Conservation (phyloP, 2,797 vertebrate species). For the Pantherophis alleghaniensis region DNA sequence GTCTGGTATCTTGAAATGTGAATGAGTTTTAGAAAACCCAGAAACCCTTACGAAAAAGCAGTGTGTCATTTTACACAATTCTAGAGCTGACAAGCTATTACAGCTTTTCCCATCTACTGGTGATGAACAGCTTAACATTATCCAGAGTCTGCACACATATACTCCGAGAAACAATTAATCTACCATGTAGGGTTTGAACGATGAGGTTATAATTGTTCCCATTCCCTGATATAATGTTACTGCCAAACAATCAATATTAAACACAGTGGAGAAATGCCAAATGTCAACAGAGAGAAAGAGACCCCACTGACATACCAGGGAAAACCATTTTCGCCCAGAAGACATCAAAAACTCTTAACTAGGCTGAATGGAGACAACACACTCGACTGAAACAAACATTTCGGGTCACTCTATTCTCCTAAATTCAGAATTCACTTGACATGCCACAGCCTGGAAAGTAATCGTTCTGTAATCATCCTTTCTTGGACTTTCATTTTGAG, state of each 20-base stretch:
- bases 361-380: constrained; percentile 67
- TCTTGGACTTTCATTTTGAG: constrained; percentile 13
- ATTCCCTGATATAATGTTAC: constrained; percentile 80
- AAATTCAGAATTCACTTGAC: constrained; percentile 32
- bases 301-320: constrained; percentile 71
- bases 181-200: constrained; percentile 80
- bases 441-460: not conserved
- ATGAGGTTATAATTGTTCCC: constrained; percentile 71
- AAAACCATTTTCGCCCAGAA: constrained; percentile 64
- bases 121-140: constrained; percentile 88
- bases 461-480: not conserved
- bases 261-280: constrained; percentile 33
- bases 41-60: constrained; percentile 76
- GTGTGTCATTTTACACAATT: constrained; percentile 89
- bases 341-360: constrained; percentile 71
- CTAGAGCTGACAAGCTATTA: constrained; percentile 86
- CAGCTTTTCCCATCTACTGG: constrained; percentile 74
- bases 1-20: constrained; percentile 6
- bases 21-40: constrained; percentile 51
- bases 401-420: not conserved
- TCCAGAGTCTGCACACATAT: constrained; percentile 73
- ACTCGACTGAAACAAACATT: constrained; percentile 19
- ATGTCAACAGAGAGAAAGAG: constrained; percentile 63
- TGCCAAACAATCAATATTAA: constrained; percentile 83
- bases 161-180: constrained; percentile 81